Evolutionary conservation across 2,888 invertebrate species (phyloP), one percentile per base, ranked within the genome.

Genomic region (Microchrysa polita): DNA sequence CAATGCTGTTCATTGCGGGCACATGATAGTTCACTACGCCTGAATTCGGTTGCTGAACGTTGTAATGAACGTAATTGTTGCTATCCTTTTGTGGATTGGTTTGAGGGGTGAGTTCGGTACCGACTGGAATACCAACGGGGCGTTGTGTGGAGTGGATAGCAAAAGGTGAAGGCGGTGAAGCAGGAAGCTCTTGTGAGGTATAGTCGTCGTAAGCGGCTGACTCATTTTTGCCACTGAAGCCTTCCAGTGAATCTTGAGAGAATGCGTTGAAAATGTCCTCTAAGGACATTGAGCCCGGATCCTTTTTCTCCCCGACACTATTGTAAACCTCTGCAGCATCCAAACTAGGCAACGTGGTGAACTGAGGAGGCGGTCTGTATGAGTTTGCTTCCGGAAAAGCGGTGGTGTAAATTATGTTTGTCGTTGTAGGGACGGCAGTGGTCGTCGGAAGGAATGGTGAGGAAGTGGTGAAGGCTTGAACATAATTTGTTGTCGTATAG

Each of bases 1-100:
- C 87, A 34, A 90, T 87, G 75, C 89, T 90, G 77, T 88, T 90
- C n/a, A 88, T 88, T 77, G 88, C 88, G 0, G 81, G 82, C 5
- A 79, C 79, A 48, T 83, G 81, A 73, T 83, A 83, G 67, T 85
- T 84, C 79, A 85, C 80, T 1, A 84, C 79, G 59, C 75, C 76
- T 2, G 42, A 44, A 73, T 82, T 84, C 0, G 84, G 84, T 67
- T 84, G 81, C 74, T 85, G 84, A 9, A 83, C 83, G 74, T 85
- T 82, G 72, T 84, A 84, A 1, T 83, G 83, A 0, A 84, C 84
- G 73, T 83, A 85, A 44, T 84, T 82, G n/a, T 82, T 82, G 74
- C 80, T 0, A 79, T 77, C 53, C 5, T 75, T 61, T 20, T 61
- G 71, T 14, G 76, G 53, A 27, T 48, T 48, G 5, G 59, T 71